Base-by-base conservation (phyloP, 2,113 vertebrate species). In the Ia io region DNA sequence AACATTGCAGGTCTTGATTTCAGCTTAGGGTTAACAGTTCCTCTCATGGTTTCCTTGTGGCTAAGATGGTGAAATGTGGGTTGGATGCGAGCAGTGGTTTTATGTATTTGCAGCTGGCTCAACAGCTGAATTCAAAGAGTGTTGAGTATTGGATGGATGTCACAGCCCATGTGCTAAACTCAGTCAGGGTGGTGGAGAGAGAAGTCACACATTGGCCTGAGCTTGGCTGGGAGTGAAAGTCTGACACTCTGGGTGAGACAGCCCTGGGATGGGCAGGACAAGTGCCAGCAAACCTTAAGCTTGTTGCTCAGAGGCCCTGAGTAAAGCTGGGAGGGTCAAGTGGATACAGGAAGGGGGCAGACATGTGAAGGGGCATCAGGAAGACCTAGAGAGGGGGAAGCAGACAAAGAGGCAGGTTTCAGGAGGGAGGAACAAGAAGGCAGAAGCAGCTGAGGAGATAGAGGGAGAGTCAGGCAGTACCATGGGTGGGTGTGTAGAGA, bases 21-120 rank as follows among this genome's bases (percentile, higher is more conserved):
- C 93, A 94, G 95, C 49, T 93, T 74, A 94, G 92, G 95, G 95
- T 90, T 97, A 84, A 94, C 59, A 80, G 79, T 37, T 94, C 73
- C 18, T 88, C 9, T 91, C 83, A 92, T 37, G 96, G 76, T 95
- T 92, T 65, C 49, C 76, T 90, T 90, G 88, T 71, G 63, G 97
- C 67, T 67, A 65, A 97, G 82, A 93, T 35, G 25, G 94, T 97
- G 96, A 94, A 84, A 93, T 94, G 88, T 89, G 93, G 91, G 73
- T 87, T 96, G 87, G 69, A 93, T 5, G 59, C 78, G 88, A 94
- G 90, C 51, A 56, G 23, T 76, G 94, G 82, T 97, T 96, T 96
- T 85, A 92, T 95, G 88, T 88, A 42, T 94, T 95, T 95, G 96
- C 96, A 95, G 96, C 96, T 97, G 95, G 92, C 85, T 96, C 85